Percentiles rank a stretch among this genome's conserved stretches.
phyloP scores from a whole-genome alignment of 1,140 invertebrate genomes.

The Leptoteleia sp. region DNA sequence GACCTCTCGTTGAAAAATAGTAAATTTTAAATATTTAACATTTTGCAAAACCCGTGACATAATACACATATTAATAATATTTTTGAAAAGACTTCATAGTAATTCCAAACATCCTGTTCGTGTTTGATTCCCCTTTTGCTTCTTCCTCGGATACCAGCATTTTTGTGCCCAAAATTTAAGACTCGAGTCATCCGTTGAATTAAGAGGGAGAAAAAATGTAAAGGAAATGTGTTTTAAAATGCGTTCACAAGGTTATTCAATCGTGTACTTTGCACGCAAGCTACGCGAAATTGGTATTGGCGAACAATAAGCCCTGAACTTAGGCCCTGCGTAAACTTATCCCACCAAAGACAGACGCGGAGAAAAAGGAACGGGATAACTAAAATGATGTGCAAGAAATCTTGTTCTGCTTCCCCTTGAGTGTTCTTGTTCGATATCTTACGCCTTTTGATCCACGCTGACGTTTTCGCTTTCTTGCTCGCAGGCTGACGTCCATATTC shows the following conservation, averaged over 20 bases:
- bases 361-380: constrained; percentile 19
- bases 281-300: constrained; percentile 49
- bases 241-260: constrained; percentile 46
- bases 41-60: too few species aligned
- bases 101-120: constrained; percentile 64
- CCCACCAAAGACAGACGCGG: constrained; percentile 38
- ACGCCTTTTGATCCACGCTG: constrained; percentile 30
- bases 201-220: constrained; percentile 21
- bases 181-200: constrained; percentile 48
- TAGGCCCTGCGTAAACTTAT: constrained; percentile 56
- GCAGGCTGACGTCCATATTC: constrained; percentile 20
- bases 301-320: constrained; percentile 50
- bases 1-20: too few species aligned
- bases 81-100: constrained; percentile 22
- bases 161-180: constrained; percentile 35
- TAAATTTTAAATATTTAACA: too few species aligned
- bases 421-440: constrained; percentile 24
- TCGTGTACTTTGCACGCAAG: constrained; percentile 53
- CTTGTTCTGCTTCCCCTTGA: background rate
- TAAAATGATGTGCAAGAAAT: constrained; percentile 51
- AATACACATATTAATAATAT: too few species aligned
- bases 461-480: constrained; percentile 49
- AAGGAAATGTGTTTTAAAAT: constrained; percentile 51
- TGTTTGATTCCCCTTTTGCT: constrained; percentile 34
- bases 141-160: constrained; percentile 20